A percentile compares a stretch with the other conserved stretches of the same genome.
These are phyloP conservation scores for Scopus umbretta DNA, from an alignment of 2,113 vertebrate species.

Conservation along the genomic window DNA sequence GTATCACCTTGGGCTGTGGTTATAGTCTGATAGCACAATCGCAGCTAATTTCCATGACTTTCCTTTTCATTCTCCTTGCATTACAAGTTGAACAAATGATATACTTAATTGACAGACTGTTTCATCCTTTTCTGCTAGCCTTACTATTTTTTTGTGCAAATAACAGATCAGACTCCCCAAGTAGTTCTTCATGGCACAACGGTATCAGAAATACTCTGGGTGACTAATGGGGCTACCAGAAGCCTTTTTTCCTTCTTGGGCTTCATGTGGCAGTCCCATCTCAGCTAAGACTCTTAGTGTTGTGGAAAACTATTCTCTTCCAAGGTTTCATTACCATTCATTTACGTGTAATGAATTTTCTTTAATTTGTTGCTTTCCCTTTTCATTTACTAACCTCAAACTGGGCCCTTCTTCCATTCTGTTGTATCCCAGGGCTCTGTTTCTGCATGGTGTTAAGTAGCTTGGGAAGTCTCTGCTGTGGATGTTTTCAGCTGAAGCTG, in stretches of 20 bases:
- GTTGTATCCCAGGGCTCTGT: not conserved
- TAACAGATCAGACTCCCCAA: not conserved
- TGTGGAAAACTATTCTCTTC: not conserved
- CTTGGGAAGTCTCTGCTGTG: not conserved
- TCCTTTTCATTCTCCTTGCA: not conserved
- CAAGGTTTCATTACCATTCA: not conserved
- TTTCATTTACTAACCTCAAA: not conserved
- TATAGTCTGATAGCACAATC: not conserved
- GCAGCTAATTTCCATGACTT: not conserved
- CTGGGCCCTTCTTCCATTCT: not conserved
- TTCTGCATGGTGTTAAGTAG: not conserved
- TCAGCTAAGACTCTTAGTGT: not conserved
- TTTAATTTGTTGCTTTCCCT: not conserved
- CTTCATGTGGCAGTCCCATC: not conserved
- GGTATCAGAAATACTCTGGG: not conserved
- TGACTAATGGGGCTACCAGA: not conserved
- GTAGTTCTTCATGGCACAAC: not conserved
- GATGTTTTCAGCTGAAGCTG: not conserved
- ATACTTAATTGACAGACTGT: not conserved
- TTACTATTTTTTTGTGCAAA: not conserved
- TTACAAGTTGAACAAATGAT: not conserved
- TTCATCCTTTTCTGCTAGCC: not conserved
- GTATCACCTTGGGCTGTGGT: not conserved
- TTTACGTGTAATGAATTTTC: not conserved
- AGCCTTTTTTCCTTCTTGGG: not conserved